A percentile compares a stretch with the other conserved stretches of the same genome.
These are phyloP conservation scores for Eupithecia tripunctaria DNA, from an alignment of 2,888 invertebrate species.

Conservation along the genomic window DNA sequence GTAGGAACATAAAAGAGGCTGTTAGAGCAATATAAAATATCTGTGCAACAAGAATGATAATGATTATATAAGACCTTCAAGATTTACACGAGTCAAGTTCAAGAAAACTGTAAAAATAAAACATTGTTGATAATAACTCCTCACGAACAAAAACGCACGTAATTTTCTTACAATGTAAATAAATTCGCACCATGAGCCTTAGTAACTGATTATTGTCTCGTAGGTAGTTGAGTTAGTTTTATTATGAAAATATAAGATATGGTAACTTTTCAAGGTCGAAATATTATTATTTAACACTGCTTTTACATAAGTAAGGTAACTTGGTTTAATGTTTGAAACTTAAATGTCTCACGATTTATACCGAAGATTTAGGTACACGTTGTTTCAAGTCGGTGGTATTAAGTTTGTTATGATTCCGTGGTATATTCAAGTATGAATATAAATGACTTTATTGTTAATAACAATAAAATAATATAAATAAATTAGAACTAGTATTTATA, in stretches of 20 bases:
- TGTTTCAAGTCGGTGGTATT: background rate
- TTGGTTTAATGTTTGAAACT: background rate
- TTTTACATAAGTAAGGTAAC: background rate
- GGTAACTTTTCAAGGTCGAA: slow-evolving; percentile 50
- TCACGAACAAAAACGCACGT: slow-evolving; percentile 58
- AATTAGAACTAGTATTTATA: no score
- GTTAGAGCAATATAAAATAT: background rate
- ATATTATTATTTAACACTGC: slow-evolving; percentile 9
- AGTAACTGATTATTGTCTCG: slow-evolving; percentile 42
- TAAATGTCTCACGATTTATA: background rate
- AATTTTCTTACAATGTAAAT: slow-evolving; percentile 44
- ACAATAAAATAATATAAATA: no score
- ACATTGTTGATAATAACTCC: slow-evolving; percentile 53
- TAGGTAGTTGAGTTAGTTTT: slow-evolving; percentile 24
- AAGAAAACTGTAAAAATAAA: slow-evolving; percentile 55
- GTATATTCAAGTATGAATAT: background rate
- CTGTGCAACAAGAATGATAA: background rate
- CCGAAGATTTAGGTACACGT: background rate
- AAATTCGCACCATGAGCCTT: slow-evolving; percentile 32
- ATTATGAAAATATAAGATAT: slow-evolving; percentile 38
- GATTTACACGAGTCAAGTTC: slow-evolving; percentile 47
- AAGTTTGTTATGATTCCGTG: no score
- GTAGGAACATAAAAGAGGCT: background rate
- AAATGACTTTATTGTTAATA: no score
- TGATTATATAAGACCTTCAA: slow-evolving; percentile 9